A percentile compares a stretch with the other conserved stretches of the same genome.
Conservation (phyloP, 1,140 invertebrate species). For the Drosophila suzukii region DNA sequence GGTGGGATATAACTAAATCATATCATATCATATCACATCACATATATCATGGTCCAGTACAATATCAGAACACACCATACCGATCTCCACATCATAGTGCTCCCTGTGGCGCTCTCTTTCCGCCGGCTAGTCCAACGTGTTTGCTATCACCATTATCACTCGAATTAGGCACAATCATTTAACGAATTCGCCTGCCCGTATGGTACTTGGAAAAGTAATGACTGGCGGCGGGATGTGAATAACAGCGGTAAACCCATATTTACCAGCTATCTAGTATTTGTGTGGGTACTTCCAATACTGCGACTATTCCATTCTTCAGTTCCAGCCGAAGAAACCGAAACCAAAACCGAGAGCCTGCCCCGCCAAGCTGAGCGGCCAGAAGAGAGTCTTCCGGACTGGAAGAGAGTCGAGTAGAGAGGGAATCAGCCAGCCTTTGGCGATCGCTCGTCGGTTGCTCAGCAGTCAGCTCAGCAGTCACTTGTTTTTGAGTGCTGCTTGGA, state of each 20-base stretch:
- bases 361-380: conserved; percentile 5
- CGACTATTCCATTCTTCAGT: conserved; percentile 20
- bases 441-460: conserved; percentile 22
- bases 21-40: too few species aligned
- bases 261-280: not conserved
- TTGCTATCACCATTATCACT: conserved; percentile 56
- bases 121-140: conserved; percentile 17
- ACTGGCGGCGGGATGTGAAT: conserved; percentile 20
- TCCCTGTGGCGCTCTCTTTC: conserved; percentile 19
- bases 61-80: too few species aligned
- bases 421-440: conserved; percentile 14
- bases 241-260: conserved; percentile 11
- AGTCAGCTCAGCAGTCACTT: conserved; percentile 33
- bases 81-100: not conserved
- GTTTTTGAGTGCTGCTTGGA: conserved; percentile 73
- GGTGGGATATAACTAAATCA: too few species aligned
- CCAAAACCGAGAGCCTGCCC: too few species aligned
- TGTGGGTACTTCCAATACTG: conserved; percentile 8
- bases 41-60: too few species aligned
- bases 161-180: conserved; percentile 52
- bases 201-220: conserved; percentile 20
- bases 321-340: conserved; percentile 15
- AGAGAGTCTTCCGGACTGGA: not conserved
- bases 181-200: conserved; percentile 1
- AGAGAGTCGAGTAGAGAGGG: not conserved